Evolutionary conservation across 2,113 vertebrate species (phyloP).

Genomic region (Neogale vison): DNA sequence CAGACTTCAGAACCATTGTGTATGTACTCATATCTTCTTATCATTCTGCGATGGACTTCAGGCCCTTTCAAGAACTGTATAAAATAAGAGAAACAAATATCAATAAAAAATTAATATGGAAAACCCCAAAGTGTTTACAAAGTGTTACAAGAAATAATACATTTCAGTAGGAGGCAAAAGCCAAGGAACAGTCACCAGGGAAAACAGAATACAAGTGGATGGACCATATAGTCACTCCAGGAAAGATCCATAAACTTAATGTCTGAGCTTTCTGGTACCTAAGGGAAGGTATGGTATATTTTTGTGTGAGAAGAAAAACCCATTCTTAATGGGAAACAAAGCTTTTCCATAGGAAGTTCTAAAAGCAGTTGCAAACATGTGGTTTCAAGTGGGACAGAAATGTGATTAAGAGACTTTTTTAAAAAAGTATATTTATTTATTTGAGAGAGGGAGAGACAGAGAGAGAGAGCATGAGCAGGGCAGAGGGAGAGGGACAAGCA

Average conservation of each 20-base stretch:
- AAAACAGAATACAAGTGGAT: neutral
- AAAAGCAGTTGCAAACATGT: neutral
- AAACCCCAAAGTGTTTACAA: neutral
- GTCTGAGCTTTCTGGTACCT: neutral
- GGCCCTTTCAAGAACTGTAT: neutral
- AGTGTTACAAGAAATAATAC: neutral
- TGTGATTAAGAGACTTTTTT: neutral
- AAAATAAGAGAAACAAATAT: neutral
- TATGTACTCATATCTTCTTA: neutral
- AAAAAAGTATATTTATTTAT: too few species aligned
- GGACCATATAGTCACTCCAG: neutral
- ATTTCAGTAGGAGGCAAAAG: neutral
- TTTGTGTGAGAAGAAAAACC: neutral
- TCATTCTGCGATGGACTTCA: neutral
- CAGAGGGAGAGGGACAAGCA: too few species aligned
- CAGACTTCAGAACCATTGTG: neutral
- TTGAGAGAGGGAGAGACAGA: too few species aligned
- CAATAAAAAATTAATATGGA: neutral
- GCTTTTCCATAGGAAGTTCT: neutral
- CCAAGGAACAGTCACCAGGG: neutral
- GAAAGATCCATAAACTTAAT: neutral
- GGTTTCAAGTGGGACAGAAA: neutral
- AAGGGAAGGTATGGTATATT: neutral
- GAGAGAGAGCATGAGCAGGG: too few species aligned
- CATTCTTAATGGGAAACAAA: neutral